These are phyloP conservation scores for Tursiops truncatus DNA, from an alignment of 2,113 vertebrate species.

Conservation along the genomic window DNA sequence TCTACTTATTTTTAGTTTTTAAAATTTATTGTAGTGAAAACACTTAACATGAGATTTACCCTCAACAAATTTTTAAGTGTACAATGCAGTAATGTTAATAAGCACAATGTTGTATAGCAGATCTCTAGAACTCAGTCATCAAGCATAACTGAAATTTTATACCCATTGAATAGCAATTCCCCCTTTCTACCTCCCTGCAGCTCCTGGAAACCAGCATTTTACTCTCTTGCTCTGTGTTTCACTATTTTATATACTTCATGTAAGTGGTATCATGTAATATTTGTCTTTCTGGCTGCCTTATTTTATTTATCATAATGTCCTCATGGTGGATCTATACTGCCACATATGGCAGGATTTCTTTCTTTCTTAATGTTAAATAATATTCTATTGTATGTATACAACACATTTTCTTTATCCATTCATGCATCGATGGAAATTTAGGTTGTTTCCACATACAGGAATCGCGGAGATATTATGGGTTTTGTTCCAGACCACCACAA, in stretches of 20 bases:
- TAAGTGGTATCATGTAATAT: neutral
- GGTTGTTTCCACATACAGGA: neutral
- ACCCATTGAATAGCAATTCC: neutral
- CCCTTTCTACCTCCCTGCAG: neutral
- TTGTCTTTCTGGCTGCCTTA: neutral
- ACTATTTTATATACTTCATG: neutral
- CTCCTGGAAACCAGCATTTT: neutral
- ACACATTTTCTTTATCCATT: neutral
- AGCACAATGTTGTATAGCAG: neutral
- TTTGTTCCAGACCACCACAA: neutral
- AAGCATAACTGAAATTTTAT: neutral
- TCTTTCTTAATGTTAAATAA: neutral
- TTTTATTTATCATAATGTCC: neutral
- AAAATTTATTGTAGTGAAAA: neutral
- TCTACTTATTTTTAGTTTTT: neutral
- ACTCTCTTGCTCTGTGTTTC: neutral
- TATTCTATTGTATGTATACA: neutral
- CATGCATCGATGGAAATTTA: neutral
- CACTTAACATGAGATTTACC: neutral
- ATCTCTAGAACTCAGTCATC: neutral
- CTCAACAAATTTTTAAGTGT: neutral
- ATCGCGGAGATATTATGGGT: neutral
- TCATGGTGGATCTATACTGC: neutral
- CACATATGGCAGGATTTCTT: neutral
- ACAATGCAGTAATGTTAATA: neutral